Evolutionary conservation across 2,113 vertebrate species (phyloP), one percentile per base, ranked within the genome.

Genomic region (Martes martes): DNA sequence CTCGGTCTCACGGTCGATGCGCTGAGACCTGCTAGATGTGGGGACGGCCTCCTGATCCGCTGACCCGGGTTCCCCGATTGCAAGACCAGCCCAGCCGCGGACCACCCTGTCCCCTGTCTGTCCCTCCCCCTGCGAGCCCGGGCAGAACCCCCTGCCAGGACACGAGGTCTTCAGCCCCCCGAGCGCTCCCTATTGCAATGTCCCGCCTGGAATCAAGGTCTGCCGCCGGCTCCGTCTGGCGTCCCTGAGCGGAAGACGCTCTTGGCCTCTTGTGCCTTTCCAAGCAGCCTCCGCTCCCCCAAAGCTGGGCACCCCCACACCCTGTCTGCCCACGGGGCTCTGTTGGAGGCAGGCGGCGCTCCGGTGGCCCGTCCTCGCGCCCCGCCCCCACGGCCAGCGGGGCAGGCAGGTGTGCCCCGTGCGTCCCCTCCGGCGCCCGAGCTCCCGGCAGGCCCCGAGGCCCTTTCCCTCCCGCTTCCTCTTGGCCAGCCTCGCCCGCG

Each of bases 401-500:
- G 45, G 47, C 31, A 0, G 14, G 18, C 78, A 23, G 18, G 47
- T n/a, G 36, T 3, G 39, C 73, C 73, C 24, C 24, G 26, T 42
- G 73, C 11, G 23, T 7, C 23, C 21, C 14, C 23, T 26, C 39
- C 0, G 1, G 1, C 0, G 73, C 39, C 39, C 71, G 36, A 14
- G 39, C 23, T 6, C 71, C 71, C 21, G 26, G 71, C 71, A 74
- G 71, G 36, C 71, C 39, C 39, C 2, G 23, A 2, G 4, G 39
- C 71, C 39, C 71, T 74, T 42, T 74, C 26, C 71, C 11, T 69
- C 71, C 19, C 36, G 21, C 11, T 11, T 6, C 11, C 71, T 21
- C 36, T 73, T 0, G 1, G 18, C n/a, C 7, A 0, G 42, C 26
- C 24, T 16, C 7, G 26, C 42, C 73, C 24, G 9, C 0, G 4